These are phyloP conservation scores for Saccopteryx leptura DNA, from an alignment of 2,113 vertebrate genomes.

Conservation along the genomic window DNA sequence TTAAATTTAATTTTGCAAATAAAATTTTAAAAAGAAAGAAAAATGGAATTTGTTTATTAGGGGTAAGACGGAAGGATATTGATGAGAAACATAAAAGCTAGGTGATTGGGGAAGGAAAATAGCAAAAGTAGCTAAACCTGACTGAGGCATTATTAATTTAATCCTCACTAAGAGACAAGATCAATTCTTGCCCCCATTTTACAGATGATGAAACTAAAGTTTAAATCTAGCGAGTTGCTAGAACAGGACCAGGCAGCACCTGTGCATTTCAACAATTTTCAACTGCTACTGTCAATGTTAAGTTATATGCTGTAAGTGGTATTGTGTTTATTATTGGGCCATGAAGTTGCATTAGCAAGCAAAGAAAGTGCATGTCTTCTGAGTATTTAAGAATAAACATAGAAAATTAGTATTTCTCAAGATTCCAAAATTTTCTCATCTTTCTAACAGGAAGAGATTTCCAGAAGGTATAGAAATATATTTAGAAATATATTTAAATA, in stretches of 20 bases:
- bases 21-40: background rate
- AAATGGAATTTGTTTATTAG: background rate
- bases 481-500: constrained; percentile 25
- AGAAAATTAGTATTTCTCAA: background rate
- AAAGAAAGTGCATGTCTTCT: background rate
- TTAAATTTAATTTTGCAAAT: too few species aligned
- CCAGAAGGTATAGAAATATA: background rate
- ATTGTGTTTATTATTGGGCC: background rate
- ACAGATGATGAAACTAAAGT: background rate
- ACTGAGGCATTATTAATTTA: background rate
- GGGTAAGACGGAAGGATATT: background rate
- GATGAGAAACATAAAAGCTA: background rate
- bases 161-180: background rate
- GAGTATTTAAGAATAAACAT: background rate
- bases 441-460: background rate
- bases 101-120: background rate
- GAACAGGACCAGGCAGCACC: background rate
- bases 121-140: background rate
- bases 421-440: background rate
- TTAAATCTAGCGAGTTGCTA: background rate
- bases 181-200: background rate
- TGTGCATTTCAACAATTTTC: background rate
- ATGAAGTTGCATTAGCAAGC: background rate
- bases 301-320: background rate
- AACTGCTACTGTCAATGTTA: background rate